A percentile compares a stretch with the other conserved stretches of the same genome.
Conservation (phyloP, 2,888 invertebrate species). For the Cosmia trapezina region DNA sequence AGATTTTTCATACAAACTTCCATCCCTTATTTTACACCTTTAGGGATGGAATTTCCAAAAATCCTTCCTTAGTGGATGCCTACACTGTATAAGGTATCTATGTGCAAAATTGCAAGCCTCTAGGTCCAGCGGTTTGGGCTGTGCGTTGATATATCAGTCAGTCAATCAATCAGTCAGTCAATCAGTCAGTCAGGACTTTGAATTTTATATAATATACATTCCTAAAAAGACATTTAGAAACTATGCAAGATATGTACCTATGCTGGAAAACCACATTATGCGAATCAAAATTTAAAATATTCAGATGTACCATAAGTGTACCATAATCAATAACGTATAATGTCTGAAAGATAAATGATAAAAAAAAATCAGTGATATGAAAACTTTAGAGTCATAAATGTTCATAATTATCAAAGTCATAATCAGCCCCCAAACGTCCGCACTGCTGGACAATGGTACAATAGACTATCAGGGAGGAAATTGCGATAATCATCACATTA, state of each 20-base stretch:
- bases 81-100: too few species aligned
- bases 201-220: too few species aligned
- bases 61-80: too few species aligned
- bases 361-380: not conserved
- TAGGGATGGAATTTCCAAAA: too few species aligned
- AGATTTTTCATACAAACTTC: too few species aligned
- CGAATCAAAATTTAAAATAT: not conserved
- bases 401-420: conserved; percentile 5
- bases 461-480: conserved; percentile 23
- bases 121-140: too few species aligned
- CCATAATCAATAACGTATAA: not conserved
- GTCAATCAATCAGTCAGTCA: too few species aligned
- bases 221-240: not conserved
- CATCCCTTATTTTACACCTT: too few species aligned
- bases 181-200: too few species aligned
- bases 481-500: conserved; percentile 7
- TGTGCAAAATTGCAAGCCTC: too few species aligned
- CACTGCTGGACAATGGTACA: not conserved
- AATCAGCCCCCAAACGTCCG: not conserved
- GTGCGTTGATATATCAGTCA: too few species aligned
- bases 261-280: not conserved
- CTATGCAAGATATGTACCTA: not conserved
- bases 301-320: not conserved
- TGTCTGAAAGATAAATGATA: not conserved
- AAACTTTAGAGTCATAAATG: not conserved